Conservation (phyloP, 2,888 invertebrate species). For the Andrena praecox region DNA sequence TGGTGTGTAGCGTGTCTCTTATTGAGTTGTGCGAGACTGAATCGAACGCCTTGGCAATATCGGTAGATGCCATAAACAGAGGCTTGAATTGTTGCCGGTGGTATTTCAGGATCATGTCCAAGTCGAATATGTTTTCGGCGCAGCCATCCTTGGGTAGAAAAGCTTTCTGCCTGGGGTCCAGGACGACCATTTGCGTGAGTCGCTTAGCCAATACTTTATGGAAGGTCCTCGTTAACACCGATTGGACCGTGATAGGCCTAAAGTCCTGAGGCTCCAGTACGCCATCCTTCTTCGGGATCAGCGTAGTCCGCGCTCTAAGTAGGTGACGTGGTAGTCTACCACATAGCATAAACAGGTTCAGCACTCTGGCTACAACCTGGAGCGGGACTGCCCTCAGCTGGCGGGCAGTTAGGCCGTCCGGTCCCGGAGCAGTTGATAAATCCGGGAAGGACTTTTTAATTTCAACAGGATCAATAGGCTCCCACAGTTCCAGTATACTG, state of each 20-base stretch:
- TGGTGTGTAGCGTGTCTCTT: not conserved
- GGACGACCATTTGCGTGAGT: not conserved
- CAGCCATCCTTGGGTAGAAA: not conserved
- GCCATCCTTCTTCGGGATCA: conserved; percentile 63
- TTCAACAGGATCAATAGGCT: not conserved
- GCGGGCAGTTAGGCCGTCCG: not conserved
- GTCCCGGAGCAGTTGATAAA: not conserved
- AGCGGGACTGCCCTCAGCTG: conserved; percentile 3
- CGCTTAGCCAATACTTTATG: too few species aligned
- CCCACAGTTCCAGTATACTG: not conserved
- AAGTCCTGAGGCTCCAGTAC: not conserved
- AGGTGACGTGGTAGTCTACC: conserved; percentile 47
- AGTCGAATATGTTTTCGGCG: not conserved
- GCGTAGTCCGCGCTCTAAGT: conserved; percentile 42
- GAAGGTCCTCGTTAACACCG: too few species aligned
- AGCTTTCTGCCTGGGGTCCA: not conserved
- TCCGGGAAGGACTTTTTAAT: conserved; percentile 4
- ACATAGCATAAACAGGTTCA: not conserved
- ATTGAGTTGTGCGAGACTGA: not conserved
- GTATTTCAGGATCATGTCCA: not conserved
- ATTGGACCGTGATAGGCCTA: too few species aligned
- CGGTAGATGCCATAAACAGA: too few species aligned
- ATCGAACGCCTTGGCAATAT: too few species aligned
- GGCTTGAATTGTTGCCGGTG: too few species aligned
- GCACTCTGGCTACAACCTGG: not conserved